A percentile compares a stretch with the other conserved stretches of the same genome.
These are phyloP conservation scores for Sebastes taczanowskii DNA, from an alignment of 2,797 vertebrate genomes.

Conservation along the genomic window DNA sequence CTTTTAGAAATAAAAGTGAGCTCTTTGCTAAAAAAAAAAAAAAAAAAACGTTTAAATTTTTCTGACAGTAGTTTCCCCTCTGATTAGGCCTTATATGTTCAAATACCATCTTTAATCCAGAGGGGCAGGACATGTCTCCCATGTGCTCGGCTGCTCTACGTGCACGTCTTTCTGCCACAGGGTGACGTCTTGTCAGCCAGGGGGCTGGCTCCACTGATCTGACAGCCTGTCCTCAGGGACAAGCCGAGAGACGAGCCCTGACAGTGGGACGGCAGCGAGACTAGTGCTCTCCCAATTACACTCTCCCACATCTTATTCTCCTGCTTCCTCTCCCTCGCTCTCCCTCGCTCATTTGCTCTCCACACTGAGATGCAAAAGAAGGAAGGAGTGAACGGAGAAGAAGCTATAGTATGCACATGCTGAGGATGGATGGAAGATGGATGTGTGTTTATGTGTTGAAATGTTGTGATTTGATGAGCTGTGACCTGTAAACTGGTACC, in stretches of 20 bases:
- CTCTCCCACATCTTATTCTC: slow-evolving; percentile 8
- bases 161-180: slow-evolving; percentile 41
- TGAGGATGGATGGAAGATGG: neutral
- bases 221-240: slow-evolving; percentile 66
- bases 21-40: neutral
- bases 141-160: neutral
- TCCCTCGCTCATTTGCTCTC: neutral
- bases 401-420: neutral
- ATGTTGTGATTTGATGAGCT: slow-evolving; percentile 9
- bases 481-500: slow-evolving; percentile 4
- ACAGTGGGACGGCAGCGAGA: slow-evolving; percentile 40
- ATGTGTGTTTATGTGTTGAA: neutral
- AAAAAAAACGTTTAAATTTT: too few relatives aligned
- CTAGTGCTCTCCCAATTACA: slow-evolving; percentile 53
- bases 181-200: slow-evolving; percentile 54
- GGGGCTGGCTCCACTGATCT: slow-evolving; percentile 55
- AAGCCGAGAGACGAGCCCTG: slow-evolving; percentile 41
- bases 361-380: neutral
- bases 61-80: neutral
- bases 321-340: neutral
- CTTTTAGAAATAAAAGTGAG: neutral
- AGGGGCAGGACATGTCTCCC: slow-evolving; percentile 16
- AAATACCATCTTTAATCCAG: slow-evolving; percentile 32
- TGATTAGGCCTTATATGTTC: slow-evolving; percentile 17
- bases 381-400: neutral